Percentiles rank a stretch among this genome's conserved stretches.
phyloP scores from a whole-genome alignment of 2,113 vertebrate genomes.

The Pachyramphus minor region DNA sequence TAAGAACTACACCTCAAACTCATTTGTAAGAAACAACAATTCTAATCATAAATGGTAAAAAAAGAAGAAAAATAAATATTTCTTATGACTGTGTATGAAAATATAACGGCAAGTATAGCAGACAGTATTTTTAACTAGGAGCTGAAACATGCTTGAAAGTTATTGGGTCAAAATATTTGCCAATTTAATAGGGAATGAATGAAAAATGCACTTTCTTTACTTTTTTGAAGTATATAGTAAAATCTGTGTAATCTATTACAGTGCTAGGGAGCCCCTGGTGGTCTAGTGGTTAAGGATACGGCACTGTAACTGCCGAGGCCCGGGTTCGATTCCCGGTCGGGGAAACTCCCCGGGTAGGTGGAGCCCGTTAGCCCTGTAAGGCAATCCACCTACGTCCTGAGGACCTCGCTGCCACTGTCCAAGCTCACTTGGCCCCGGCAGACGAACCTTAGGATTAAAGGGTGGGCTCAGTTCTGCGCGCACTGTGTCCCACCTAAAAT shows the following conservation, averaged over 20 bases:
- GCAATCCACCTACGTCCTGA: too few relatives aligned
- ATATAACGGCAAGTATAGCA: background rate
- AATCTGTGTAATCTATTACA: background rate
- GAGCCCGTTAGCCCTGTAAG: too few relatives aligned
- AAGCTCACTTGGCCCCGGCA: too few relatives aligned
- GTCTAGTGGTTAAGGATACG: too few relatives aligned
- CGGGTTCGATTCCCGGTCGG: too few relatives aligned
- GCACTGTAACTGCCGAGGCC: too few relatives aligned
- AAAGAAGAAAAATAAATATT: background rate
- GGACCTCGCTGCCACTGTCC: too few relatives aligned
- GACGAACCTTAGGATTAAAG: too few relatives aligned
- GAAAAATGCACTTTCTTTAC: background rate
- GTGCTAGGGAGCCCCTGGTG: too few relatives aligned
- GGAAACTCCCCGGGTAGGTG: too few relatives aligned
- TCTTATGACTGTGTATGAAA: background rate
- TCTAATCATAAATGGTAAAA: background rate
- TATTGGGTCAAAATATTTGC: background rate
- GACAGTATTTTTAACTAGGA: background rate
- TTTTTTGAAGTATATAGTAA: background rate
- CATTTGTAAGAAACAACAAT: slow-evolving; percentile 40
- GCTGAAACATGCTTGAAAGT: background rate
- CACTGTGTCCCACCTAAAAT: too few relatives aligned
- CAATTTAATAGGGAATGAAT: background rate
- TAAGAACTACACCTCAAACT: slow-evolving; percentile 42
- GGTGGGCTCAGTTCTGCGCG: too few relatives aligned